Base-by-base conservation (phyloP, 2,797 vertebrate genomes). In the Merluccius polli region DNA sequence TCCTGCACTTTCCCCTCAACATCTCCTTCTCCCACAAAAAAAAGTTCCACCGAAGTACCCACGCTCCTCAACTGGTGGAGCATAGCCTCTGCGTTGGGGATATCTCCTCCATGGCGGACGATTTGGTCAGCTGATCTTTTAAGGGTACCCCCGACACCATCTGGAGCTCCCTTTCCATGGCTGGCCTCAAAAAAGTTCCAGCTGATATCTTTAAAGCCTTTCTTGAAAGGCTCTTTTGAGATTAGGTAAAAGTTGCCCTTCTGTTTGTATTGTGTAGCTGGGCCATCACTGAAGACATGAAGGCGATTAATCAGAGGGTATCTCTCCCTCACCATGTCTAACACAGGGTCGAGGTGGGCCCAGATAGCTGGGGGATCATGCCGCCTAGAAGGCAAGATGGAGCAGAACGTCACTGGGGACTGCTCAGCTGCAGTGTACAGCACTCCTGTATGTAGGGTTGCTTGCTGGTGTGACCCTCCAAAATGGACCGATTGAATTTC, bases 371-470 rank as follows among this genome's bases (percentile, higher is more conserved):
- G 16, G 16, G 52, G 52, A 9, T 63, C 52, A 63, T 63, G 52
- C n/a, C 52, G 16, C n/a, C 52, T 63, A 18, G 16, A 18, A 18
- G 16, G 52, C 16, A 13, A 63, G 52, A 63, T 63, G n/a, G 52
- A 18, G 52, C 5, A 18, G n/a, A 63, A 63, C 0, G 52, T 18
- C 16, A 18, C n/a, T 18, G 52, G 52, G 6, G 7, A 24, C 52
- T 63, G 18, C 70, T 72, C 5, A 78, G 15, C 31, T 78, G 35
- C 3, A 75, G n/a, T n/a, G n/a, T n/a, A n/a, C n/a, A n/a, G n/a
- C n/a, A n/a, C n/a, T n/a, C n/a, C n/a, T n/a, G n/a, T n/a, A n/a
- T n/a, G n/a, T n/a, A n/a, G n/a, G n/a, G n/a, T n/a, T n/a, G n/a
- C n/a, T n/a, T n/a, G n/a, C n/a, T n/a, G n/a, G n/a, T n/a, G n/a